Conservation (phyloP, 2,797 vertebrate species). For the Sphenopsis melanotis region DNA sequence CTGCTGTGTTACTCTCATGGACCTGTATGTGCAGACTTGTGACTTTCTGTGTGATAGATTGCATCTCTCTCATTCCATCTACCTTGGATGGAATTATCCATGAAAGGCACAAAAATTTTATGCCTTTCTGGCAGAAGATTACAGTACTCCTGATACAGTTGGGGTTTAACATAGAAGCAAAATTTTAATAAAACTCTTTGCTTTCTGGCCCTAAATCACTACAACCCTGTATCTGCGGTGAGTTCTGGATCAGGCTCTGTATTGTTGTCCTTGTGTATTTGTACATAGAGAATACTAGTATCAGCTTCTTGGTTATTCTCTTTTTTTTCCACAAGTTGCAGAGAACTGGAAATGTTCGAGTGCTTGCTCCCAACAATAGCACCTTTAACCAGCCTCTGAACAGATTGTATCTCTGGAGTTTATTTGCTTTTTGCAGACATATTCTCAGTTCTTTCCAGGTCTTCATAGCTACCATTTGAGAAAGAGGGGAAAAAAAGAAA, state of each 20-base stretch:
- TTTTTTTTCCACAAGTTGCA: neutral
- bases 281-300: neutral
- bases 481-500: neutral
- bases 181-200: neutral
- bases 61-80: neutral
- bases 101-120: neutral
- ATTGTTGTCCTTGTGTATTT: neutral
- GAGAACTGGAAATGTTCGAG: neutral
- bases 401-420: neutral
- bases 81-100: neutral
- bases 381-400: neutral
- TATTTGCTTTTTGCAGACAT: neutral
- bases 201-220: neutral
- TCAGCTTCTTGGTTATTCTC: neutral
- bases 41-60: neutral
- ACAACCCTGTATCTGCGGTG: neutral
- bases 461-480: constrained; percentile 3
- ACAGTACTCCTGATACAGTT: neutral
- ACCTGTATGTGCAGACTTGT: neutral
- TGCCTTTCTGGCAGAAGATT: neutral
- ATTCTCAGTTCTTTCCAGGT: neutral
- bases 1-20: neutral
- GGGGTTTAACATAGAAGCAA: neutral
- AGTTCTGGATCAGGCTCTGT: neutral
- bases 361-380: neutral